Evolutionary conservation across 2,113 vertebrate genomes (phyloP).

Genomic region (Rhizomys pruinosus): DNA sequence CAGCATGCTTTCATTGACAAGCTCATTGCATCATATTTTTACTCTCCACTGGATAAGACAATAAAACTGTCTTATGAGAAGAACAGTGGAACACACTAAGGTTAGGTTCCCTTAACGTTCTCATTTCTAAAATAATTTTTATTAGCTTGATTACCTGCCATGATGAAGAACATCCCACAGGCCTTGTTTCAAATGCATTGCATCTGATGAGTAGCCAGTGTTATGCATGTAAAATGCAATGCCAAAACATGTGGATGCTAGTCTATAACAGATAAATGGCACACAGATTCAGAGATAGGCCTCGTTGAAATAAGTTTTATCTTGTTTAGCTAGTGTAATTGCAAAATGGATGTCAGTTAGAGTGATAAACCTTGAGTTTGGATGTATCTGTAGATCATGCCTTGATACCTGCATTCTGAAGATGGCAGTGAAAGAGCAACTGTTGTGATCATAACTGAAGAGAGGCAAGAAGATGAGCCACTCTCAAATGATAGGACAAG

Average conservation of each 20-base stretch:
- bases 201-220: background rate
- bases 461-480: background rate
- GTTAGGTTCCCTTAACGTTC: background rate
- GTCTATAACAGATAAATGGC: background rate
- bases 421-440: background rate
- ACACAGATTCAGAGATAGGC: background rate
- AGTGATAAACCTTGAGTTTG: background rate
- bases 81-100: background rate
- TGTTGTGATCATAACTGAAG: background rate
- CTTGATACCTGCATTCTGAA: background rate
- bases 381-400: background rate
- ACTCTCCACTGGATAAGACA: fast-evolving
- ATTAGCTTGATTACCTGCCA: background rate
- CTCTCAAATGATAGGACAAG: background rate
- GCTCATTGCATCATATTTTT: background rate
- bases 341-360: background rate
- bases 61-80: background rate
- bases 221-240: background rate
- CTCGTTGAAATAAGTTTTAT: background rate
- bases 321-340: background rate
- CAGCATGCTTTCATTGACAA: background rate
- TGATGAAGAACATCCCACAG: background rate
- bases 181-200: background rate
- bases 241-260: background rate
- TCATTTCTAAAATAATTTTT: background rate